Percentiles rank a stretch among this genome's conserved stretches.
Conservation (phyloP, 2,888 invertebrate species). For the Ophioninae sp. region DNA sequence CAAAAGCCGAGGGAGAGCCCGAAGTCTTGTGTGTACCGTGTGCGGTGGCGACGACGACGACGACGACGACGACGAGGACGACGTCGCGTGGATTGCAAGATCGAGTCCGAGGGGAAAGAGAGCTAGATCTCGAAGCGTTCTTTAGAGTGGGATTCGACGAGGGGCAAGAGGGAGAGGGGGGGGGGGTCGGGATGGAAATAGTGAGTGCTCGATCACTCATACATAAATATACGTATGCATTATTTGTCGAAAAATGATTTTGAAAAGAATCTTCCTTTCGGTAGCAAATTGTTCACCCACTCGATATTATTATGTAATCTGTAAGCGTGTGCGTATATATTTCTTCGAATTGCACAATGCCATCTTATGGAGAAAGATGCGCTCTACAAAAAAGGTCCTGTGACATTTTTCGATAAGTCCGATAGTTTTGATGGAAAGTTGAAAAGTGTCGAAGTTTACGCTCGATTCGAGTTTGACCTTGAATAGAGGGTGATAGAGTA, state of each 20-base stretch:
- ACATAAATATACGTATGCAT: conserved; percentile 2
- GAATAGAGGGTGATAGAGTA: too few species aligned
- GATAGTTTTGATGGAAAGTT: too few species aligned
- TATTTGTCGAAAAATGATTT: background rate
- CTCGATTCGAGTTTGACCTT: too few species aligned
- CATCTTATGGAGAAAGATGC: background rate
- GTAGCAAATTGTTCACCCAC: background rate
- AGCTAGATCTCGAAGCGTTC: conserved; percentile 27
- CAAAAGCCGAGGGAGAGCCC: conserved; percentile 78
- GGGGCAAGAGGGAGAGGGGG: too few species aligned
- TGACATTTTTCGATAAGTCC: too few species aligned
- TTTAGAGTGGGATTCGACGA: conserved; percentile 28
- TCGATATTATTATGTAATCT: background rate
- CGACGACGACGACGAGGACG: conserved; percentile 70
- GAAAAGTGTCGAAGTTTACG: too few species aligned
- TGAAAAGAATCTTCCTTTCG: background rate
- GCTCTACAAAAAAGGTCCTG: too few species aligned
- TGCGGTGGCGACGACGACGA: conserved; percentile 67
- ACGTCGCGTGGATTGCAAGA: conserved; percentile 60
- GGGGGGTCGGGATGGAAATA: conserved; percentile 39
- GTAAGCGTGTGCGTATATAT: too few species aligned
- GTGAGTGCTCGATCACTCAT: conserved; percentile 31
- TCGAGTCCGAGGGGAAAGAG: conserved; percentile 69
- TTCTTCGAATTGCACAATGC: background rate
- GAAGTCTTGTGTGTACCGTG: conserved; percentile 77